Base-by-base conservation (phyloP, 2,888 invertebrate genomes). In the Muscina levida region DNA sequence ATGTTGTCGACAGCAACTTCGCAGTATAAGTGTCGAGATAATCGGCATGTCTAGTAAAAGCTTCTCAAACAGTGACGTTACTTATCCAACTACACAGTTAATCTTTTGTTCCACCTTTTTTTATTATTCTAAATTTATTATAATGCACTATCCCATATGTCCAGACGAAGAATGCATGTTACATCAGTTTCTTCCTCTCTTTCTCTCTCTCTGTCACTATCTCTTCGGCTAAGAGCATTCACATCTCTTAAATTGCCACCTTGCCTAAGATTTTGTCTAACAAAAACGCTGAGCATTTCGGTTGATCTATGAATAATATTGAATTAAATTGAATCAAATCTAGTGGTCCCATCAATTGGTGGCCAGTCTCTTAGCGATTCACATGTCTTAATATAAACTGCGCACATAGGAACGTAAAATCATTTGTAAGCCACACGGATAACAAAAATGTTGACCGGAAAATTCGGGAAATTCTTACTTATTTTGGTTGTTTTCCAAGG, bases 281-380 rank as follows among this genome's bases (percentile, higher is more conserved):
- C 6, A 53, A 53, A 13, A 24, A 53, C 24, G 22, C 46, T 53
- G 53, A 24, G 53, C 19, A 48, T 5, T 22, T 24, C 2, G 13
- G 24, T 22, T 62, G 8, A 42, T 5, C 62, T 42, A 22, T 19
- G 39, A 42, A 56, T 17, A 19, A 62, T 22, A 42, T 19, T 13
- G 26, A 62, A 42, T 42, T 42, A 37, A 59, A 59, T 37, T 37
- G 19, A 42, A 62, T 62, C 10, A 62, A 42, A 42, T 42, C 19
- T 62, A 19, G n/a, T 37, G 13, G 39, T 70, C 44, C 56, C 56
- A 70, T 70, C 70, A 70, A 56, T 70, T 56, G 56, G 42, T 62
- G 42, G 62, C 42, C 42, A 62, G 42, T 39, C 62, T 42, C 62
- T 42, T 62, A 42, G 13, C 2, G 13, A 62, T 19, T 19, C 42